phyloP scores from a whole-genome alignment of 2,113 vertebrate genomes.

The Pelmatolapia mariae region DNA sequence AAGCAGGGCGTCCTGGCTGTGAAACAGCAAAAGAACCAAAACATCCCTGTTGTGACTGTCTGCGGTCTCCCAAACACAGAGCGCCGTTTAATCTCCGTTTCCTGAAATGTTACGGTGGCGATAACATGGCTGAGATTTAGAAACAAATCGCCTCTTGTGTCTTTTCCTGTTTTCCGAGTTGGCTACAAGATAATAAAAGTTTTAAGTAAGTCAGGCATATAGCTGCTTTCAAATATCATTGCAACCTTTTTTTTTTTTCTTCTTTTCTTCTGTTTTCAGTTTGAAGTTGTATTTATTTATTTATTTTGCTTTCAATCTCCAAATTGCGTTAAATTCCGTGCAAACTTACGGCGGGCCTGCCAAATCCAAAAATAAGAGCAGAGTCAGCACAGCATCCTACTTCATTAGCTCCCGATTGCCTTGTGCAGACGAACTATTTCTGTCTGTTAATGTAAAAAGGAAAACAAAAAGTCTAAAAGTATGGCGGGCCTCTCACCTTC shows the following conservation, averaged over 20 bases:
- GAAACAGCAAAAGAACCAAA: conserved; percentile 1
- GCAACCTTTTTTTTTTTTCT: not conserved
- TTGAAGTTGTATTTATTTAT: not conserved
- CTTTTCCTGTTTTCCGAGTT: not conserved
- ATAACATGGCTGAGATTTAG: not conserved
- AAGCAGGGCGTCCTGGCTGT: not conserved
- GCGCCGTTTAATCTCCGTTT: not conserved
- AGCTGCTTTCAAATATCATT: not conserved
- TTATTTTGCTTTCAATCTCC: not conserved
- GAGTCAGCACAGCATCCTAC: not conserved
- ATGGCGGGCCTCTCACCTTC: conserved; percentile 74
- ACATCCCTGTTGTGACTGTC: conserved; percentile 23
- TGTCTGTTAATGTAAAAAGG: not conserved
- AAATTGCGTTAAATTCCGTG: not conserved
- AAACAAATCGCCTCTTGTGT: not conserved
- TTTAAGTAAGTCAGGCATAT: not conserved
- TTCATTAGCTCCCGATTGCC: not conserved
- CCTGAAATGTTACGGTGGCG: not conserved
- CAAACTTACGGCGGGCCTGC: not conserved
- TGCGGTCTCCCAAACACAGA: not conserved
- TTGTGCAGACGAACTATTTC: not conserved
- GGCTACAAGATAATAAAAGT: not conserved
- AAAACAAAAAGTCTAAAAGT: not conserved
- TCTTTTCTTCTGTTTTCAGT: not conserved
- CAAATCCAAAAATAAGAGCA: not conserved